Evolutionary conservation across 2,888 invertebrate species (phyloP), one percentile per base, ranked within the genome.

Genomic region (Caenorhabditis sp.): DNA sequence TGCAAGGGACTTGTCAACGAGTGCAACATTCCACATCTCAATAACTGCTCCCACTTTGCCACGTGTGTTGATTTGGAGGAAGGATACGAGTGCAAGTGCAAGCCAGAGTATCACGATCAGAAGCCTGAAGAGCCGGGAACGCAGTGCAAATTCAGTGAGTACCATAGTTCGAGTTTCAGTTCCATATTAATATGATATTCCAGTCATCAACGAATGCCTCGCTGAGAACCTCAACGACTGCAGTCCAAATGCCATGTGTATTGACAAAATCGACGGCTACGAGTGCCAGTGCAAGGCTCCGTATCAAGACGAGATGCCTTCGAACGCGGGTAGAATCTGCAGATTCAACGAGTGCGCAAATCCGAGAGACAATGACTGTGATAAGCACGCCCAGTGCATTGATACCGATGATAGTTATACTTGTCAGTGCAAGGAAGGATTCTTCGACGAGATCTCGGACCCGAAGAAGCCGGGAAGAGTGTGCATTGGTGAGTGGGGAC

Each of bases 41-140:
- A 90, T 80, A 89, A 90, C 79, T 91, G 91, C 81, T 85, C 86
- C 26, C 88, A 88, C 24, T 89, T 88, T 60, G 91, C 91, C 18
- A 88, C 88, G 40, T 91, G 91, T 44, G 68, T 80, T 28, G 90
- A 90, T 78, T 71, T 84, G 79, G 86, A 87, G 37, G 84, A 87
- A 22, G 89, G 90, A 24, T 91, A 89, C 83, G 83, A 83, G 37
- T 90, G 90, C 82, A 81, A 84, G 69, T 88, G 87, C 78, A 84
- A 85, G 40, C 61, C 87, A n/a, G 89, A 88, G 35, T 90, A 89
- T 74, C 74, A 85, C 72, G 90, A 90, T 80, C 83, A 85, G 72
- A 79, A 87, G 47, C 85, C 86, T 15, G 53, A 55, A 8, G 40
- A 83, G 20, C 89, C 90, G 0, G 90, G 90, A 74, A 87, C 87